Evolutionary conservation across 2,797 vertebrate species (phyloP).

Genomic region (Malurus leucopterus): DNA sequence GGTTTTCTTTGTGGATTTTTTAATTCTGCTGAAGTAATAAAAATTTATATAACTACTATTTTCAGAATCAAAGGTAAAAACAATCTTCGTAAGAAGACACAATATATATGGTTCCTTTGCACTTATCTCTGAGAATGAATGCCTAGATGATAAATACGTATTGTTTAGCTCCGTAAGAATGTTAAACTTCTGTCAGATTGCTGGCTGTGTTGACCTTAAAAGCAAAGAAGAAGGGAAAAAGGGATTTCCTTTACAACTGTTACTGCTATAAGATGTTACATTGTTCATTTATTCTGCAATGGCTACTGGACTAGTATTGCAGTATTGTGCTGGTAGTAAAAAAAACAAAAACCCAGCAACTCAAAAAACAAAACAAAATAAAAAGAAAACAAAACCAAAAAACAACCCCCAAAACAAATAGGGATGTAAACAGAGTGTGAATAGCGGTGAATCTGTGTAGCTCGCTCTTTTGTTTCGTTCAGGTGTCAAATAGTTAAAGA

Average conservation of each 20-base stretch:
- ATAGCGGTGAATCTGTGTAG: neutral
- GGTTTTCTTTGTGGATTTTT: accelerated
- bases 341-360: neutral
- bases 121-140: neutral
- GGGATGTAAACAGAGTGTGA: neutral
- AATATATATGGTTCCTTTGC: neutral
- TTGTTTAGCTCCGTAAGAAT: neutral
- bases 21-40: neutral
- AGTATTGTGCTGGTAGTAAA: neutral
- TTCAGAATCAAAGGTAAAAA: neutral
- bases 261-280: neutral
- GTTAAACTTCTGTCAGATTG: neutral
- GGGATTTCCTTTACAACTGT: neutral
- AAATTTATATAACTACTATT: neutral
- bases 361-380: neutral
- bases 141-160: neutral
- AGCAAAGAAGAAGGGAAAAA: neutral
- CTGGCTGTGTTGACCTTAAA: neutral
- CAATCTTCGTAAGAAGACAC: neutral
- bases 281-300: neutral
- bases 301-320: neutral
- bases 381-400: neutral
- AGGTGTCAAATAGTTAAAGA: neutral
- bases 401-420: too few species aligned
- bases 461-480: neutral